These are phyloP conservation scores for Epinotia brunnichana DNA, from an alignment of 2,888 invertebrate genomes.

Conservation along the genomic window DNA sequence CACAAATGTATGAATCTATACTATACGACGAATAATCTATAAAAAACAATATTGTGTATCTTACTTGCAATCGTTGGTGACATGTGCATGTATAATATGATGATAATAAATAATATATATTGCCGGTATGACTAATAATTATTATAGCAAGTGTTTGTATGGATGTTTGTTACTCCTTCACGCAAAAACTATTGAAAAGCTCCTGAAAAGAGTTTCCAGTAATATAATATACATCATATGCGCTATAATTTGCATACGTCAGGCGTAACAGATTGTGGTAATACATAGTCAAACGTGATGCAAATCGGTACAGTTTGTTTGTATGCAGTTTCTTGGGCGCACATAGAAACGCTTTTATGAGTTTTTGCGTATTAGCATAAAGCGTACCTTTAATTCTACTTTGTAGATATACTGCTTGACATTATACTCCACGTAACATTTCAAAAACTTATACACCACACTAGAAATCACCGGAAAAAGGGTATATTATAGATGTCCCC, in stretches of 20 bases:
- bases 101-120: too few relatives aligned
- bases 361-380: not conserved
- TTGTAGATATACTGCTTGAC: not conserved
- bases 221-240: not conserved
- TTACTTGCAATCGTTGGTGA: too few relatives aligned
- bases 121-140: not conserved
- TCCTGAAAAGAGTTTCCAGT: too few relatives aligned
- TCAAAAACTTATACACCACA: not conserved
- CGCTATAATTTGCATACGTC: not conserved
- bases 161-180: not conserved
- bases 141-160: not conserved
- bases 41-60: too few relatives aligned
- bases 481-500: not conserved
- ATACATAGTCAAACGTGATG: not conserved
- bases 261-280: not conserved
- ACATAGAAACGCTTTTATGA: not conserved
- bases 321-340: not conserved
- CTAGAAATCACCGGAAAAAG: not conserved
- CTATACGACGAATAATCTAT: too few relatives aligned
- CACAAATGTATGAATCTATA: too few relatives aligned
- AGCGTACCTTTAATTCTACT: constrained; percentile 2
- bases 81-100: too few relatives aligned
- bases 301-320: not conserved
- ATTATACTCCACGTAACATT: not conserved
- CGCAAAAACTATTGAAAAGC: not conserved